These are phyloP conservation scores for Etia nguti DNA, from an alignment of 2,113 vertebrate species.

Conservation along the genomic window DNA sequence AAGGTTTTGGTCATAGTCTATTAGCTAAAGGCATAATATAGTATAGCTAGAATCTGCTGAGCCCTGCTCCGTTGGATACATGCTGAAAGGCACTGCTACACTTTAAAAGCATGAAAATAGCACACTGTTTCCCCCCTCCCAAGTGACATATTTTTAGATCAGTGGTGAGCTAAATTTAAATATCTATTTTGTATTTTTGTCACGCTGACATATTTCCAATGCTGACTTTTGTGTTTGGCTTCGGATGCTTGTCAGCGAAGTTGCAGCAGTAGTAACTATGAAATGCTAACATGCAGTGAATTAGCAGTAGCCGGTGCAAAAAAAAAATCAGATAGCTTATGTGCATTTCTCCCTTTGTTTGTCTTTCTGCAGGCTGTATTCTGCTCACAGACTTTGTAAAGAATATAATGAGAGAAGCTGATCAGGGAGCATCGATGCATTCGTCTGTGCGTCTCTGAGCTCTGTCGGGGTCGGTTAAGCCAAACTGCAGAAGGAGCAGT, in stretches of 20 bases:
- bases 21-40: constrained; percentile 23
- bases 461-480: constrained; percentile 41
- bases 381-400: constrained; percentile 3
- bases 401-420: constrained; percentile 24
- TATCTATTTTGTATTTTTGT: constrained; percentile 29
- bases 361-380: background rate
- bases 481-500: background rate
- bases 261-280: background rate
- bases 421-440: constrained; percentile 1
- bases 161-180: constrained; percentile 45
- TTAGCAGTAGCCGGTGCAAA: background rate
- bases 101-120: constrained; percentile 19
- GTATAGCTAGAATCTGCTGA: constrained; percentile 24
- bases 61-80: constrained; percentile 13
- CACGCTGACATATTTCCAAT: background rate
- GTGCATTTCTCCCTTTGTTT: background rate
- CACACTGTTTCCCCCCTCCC: background rate
- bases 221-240: background rate
- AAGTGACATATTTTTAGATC: constrained; percentile 54
- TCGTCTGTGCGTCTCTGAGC: constrained; percentile 16
- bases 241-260: background rate
- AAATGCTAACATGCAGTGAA: background rate
- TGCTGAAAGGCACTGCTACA: constrained; percentile 3
- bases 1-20: constrained; percentile 40
- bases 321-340: background rate